These are phyloP conservation scores for rat (Rattus norvegicus) DNA, from an alignment of 2,113 vertebrate genomes.

Conservation along the genomic window GRCr8 NC_086025.1:56800001-56800500, in stretches of 20 bases:
- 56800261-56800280: slow-evolving; percentile 64
- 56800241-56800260: slow-evolving; percentile 69
- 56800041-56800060: background rate
- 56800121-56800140: slow-evolving; percentile 9
- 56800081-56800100: background rate
- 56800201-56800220: background rate
- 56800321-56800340: slow-evolving; percentile 28
- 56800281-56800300: slow-evolving; percentile 42
- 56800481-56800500: background rate
- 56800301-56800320: slow-evolving; percentile 69
- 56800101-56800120: slow-evolving; percentile 2
- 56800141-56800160: slow-evolving; percentile 36
- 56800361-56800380: slow-evolving; percentile 61
- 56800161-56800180: slow-evolving; percentile 52
- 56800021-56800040: background rate
- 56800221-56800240: slow-evolving; percentile 71
- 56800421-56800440: slow-evolving; percentile 28
- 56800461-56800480: background rate
- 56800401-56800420: background rate
- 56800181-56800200: slow-evolving; percentile 41
- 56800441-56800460: background rate
- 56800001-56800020: background rate
- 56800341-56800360: slow-evolving; percentile 58
- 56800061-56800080: background rate
- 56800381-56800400: slow-evolving; percentile 55